These are phyloP conservation scores for Adelognathus sp. DNA, from an alignment of 2,888 invertebrate species.

Conservation along the genomic window DNA sequence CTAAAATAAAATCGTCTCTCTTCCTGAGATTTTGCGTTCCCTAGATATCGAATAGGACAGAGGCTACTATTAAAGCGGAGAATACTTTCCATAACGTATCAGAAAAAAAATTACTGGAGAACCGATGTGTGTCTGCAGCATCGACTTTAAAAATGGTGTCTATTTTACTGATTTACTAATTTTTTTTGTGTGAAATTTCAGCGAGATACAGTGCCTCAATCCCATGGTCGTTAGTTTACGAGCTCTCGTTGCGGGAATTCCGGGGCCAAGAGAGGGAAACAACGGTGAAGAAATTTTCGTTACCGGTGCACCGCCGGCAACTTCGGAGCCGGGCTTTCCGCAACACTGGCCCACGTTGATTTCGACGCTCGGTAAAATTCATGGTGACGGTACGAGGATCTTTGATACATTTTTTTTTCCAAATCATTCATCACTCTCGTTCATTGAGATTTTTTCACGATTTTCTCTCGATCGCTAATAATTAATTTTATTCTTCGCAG, in stretches of 20 bases:
- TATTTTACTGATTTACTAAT: slow-evolving; percentile 22
- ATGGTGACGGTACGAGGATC: slow-evolving; percentile 79
- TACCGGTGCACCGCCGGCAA: slow-evolving; percentile 81
- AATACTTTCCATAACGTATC: no score
- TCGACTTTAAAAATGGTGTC: no score
- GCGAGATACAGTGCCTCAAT: slow-evolving; percentile 84
- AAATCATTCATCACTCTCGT: background rate
- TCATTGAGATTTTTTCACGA: background rate
- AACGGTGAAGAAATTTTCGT: slow-evolving; percentile 83
- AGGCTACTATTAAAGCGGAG: no score
- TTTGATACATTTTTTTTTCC: background rate
- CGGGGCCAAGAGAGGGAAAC: slow-evolving; percentile 83
- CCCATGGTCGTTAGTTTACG: slow-evolving; percentile 83
- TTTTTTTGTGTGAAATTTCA: slow-evolving; percentile 65
- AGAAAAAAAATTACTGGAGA: no score
- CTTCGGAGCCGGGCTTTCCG: slow-evolving; percentile 76
- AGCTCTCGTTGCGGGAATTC: slow-evolving; percentile 85
- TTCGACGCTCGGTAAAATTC: slow-evolving; percentile 75
- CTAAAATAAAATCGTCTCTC: no score
- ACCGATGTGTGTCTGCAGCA: no score
- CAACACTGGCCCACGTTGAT: slow-evolving; percentile 81
- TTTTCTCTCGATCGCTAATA: background rate
- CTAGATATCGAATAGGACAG: no score
- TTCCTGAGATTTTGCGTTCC: no score
- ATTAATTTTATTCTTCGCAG: slow-evolving; percentile 75